Evolutionary conservation across 1,140 invertebrate genomes (phyloP).

Genomic region (Diorhabda sublineata): DNA sequence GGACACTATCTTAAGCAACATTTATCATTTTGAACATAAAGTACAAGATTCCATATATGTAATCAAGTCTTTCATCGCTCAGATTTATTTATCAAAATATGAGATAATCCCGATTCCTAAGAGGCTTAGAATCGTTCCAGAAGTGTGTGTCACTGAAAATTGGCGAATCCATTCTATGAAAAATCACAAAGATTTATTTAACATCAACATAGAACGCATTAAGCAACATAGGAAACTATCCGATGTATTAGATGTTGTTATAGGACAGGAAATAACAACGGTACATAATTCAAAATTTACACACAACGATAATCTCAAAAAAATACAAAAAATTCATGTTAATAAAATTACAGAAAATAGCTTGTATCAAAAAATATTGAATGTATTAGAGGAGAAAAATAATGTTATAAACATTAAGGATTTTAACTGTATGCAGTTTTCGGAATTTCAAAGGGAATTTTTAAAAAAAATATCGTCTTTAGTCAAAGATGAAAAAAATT

Average conservation of each 20-base stretch:
- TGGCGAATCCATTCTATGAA: conserved; percentile 9
- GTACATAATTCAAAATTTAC: conserved; percentile 31
- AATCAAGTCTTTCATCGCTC: conserved; percentile 31
- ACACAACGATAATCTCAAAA: conserved; percentile 17
- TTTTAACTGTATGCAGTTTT: conserved; percentile 24
- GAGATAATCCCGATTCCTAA: conserved; percentile 27
- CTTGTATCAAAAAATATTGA: conserved; percentile 28
- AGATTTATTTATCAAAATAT: conserved; percentile 32
- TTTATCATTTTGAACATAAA: conserved; percentile 55
- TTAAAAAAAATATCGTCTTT: conserved; percentile 22
- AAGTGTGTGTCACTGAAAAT: conserved; percentile 17
- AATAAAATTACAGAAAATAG: conserved; percentile 10
- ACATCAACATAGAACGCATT: conserved; percentile 16
- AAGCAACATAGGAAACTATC: conserved; percentile 12
- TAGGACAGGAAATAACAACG: conserved; percentile 23
- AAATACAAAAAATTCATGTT: conserved; percentile 12
- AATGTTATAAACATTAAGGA: conserved; percentile 28
- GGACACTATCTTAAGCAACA: conserved; percentile 60
- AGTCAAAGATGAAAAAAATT: conserved; percentile 26
- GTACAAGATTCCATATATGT: conserved; percentile 37
- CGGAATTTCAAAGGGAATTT: conserved; percentile 29
- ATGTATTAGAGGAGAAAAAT: conserved; percentile 16
- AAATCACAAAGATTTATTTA: conserved; percentile 4
- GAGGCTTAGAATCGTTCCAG: conserved; percentile 23
- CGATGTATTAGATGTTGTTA: conserved; percentile 20